Conservation (phyloP, 2,797 vertebrate genomes). For the Pseudochirops corinnae region DNA sequence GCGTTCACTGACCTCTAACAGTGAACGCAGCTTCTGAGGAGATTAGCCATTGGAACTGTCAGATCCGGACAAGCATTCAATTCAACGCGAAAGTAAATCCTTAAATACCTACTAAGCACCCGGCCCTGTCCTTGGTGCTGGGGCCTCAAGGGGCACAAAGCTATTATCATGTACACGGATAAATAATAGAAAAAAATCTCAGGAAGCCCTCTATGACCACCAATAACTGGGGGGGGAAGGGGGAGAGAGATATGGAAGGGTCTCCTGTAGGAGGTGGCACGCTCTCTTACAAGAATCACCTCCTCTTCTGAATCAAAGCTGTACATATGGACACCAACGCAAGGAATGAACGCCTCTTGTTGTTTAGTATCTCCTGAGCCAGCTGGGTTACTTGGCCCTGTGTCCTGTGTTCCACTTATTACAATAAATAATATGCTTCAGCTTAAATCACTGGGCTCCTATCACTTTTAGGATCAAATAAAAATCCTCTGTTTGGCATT, state of each 20-base stretch:
- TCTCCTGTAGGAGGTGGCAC: not conserved
- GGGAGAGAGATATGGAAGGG: not conserved
- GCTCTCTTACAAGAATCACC: not conserved
- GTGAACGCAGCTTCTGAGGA: conserved; percentile 45
- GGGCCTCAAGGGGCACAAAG: not conserved
- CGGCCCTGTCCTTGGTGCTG: not conserved
- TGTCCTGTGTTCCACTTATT: conserved; percentile 2
- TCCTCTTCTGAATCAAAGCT: conserved; percentile 37
- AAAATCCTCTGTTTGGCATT: not conserved
- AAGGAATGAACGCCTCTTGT: conserved; percentile 41
- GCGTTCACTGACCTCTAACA: conserved; percentile 67
- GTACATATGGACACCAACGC: not conserved
- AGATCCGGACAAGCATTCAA: not conserved
- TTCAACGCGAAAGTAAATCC: not conserved
- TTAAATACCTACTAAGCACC: not conserved
- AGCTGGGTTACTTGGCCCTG: conserved; percentile 16
- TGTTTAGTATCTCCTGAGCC: conserved; percentile 49
- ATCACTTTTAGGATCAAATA: not conserved
- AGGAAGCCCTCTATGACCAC: not conserved
- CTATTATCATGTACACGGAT: not conserved
- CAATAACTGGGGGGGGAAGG: not conserved
- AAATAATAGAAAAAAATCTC: not conserved
- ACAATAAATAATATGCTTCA: conserved; percentile 51
- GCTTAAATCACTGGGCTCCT: conserved; percentile 32
- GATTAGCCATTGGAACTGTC: conserved; percentile 56